A percentile compares a stretch with the other conserved stretches of the same genome.
Conservation (phyloP, 2,113 vertebrate species). For the Coregonus clupeaformis region DNA sequence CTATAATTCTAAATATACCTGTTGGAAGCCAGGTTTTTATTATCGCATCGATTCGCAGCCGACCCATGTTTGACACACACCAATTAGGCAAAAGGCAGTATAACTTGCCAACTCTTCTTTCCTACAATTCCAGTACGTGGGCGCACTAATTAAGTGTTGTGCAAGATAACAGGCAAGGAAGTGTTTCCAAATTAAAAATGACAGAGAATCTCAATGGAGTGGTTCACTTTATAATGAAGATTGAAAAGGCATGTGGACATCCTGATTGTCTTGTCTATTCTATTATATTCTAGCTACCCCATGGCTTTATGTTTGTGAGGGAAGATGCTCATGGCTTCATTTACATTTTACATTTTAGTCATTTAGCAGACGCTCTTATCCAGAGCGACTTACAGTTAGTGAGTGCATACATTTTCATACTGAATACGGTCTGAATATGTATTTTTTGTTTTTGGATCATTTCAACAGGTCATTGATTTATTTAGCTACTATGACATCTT, state of each 20-base stretch:
- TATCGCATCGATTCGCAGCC: conserved; percentile 13
- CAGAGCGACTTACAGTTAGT: too few relatives aligned
- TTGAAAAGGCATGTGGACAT: background rate
- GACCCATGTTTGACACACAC: conserved; percentile 38
- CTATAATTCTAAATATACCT: conserved; percentile 46
- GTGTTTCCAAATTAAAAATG: background rate
- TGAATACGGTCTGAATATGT: background rate
- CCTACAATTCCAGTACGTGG: conserved; percentile 25
- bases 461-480: background rate
- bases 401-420: too few relatives aligned
- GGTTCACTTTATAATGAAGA: background rate
- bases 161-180: background rate
- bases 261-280: background rate
- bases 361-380: too few relatives aligned
- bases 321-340: background rate
- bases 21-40: conserved; percentile 33
- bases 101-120: background rate
- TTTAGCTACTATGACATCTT: background rate
- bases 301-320: background rate
- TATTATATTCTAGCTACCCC: background rate
- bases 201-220: background rate
- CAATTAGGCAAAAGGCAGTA: conserved; percentile 26
- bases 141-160: conserved; percentile 45
- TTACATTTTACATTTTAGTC: too few relatives aligned
- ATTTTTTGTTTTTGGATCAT: background rate